Base-by-base conservation (phyloP, 2,888 invertebrate genomes). In the Drosophila putrida region DNA sequence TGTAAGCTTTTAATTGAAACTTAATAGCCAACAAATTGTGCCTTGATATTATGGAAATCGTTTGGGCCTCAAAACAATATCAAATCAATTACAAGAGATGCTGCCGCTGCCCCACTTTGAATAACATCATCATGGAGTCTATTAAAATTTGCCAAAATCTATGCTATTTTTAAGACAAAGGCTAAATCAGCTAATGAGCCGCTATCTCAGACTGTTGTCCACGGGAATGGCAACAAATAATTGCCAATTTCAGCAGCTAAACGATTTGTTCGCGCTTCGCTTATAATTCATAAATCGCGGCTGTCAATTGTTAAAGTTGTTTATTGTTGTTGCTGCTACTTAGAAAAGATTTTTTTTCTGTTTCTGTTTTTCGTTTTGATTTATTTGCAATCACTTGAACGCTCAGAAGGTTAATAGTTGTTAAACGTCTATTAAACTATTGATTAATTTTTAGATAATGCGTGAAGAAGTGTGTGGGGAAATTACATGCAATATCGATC, bases 371-470 rank as follows among this genome's bases (percentile, higher is more conserved):
- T 36, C 35, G 31, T 62, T 59, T 69, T 85, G 85, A 84, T 86
- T 87, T 84, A 84, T 88, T 79, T 73, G 79, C 77, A 68, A 70
- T 65, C 83, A 72, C 77, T 82, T 85, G 71, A 73, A 80, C 77
- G 88, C 75, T 62, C 63, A 72, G 83, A 85, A 85, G 86, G 86
- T 88, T 85, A 85, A 88, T 79, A 66, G 77, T 77, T 82, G 80
- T 80, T 85, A 74, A 85, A 65, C 71, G 68, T 81, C 83, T 71
- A 79, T 71, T 82, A 75, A 71, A 71, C 72, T 68, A 67, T 80
- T 85, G 82, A 88, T 88, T 88, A 85, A 80, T 85, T 80, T 82
- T 68, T 49, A 57, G 63, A 62, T 73, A 79, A 79, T 74, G 65
- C 68, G 65, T 60, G 20, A 36, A 65, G 25, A 43, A 59, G 39